phyloP scores from a whole-genome alignment of 2,113 vertebrate genomes.

The Lagopus leucura region DNA sequence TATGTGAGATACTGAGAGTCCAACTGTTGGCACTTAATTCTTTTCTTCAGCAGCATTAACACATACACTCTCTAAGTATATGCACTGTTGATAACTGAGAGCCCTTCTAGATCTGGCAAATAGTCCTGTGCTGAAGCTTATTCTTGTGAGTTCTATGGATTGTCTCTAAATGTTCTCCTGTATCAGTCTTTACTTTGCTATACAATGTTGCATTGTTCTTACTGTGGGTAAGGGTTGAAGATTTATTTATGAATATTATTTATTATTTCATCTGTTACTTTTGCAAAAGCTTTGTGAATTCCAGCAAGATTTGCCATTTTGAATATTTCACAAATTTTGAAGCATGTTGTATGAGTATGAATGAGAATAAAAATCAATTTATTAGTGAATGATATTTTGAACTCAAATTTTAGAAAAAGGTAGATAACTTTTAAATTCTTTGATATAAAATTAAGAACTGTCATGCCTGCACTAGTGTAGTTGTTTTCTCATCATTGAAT shows the following conservation, averaged over 20 bases:
- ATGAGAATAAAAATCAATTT: background rate
- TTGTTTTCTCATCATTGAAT: background rate
- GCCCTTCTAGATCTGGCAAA: background rate
- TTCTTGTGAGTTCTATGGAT: background rate
- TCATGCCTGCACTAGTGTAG: rapidly evolving
- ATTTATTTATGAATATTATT: background rate
- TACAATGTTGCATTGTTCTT: background rate
- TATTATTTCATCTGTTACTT: background rate
- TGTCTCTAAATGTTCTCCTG: background rate
- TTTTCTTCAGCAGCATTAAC: background rate
- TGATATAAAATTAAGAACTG: background rate
- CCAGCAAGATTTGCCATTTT: background rate
- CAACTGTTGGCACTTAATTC: background rate
- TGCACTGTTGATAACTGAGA: background rate
- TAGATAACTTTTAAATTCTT: background rate
- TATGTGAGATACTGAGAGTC: background rate
- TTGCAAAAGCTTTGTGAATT: background rate
- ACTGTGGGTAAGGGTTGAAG: background rate
- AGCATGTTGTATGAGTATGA: background rate
- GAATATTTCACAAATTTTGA: background rate
- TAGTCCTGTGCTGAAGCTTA: background rate
- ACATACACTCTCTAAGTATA: background rate
- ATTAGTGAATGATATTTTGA: background rate
- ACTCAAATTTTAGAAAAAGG: background rate
- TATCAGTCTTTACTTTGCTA: background rate